Evolutionary conservation across 2,797 vertebrate species (phyloP).

Genomic region (Poecilia gillii): DNA sequence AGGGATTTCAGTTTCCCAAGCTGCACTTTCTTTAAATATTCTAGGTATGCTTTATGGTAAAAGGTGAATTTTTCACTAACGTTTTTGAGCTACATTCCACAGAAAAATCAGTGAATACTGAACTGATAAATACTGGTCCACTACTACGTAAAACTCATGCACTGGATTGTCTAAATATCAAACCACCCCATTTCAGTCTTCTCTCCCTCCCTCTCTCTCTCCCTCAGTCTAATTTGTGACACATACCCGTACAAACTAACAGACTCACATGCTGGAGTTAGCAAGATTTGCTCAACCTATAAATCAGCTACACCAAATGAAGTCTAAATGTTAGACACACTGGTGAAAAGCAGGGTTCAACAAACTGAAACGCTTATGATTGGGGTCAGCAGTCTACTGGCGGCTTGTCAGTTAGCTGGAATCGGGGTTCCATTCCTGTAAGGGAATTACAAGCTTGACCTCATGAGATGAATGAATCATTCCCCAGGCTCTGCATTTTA

Average conservation of each 20-base stretch:
- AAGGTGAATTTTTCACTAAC: no score
- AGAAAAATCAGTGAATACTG: no score
- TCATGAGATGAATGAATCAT: slow-evolving; percentile 52
- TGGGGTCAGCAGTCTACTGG: slow-evolving; percentile 40
- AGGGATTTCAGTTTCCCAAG: no score
- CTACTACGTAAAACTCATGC: no score
- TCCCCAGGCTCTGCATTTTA: slow-evolving; percentile 36
- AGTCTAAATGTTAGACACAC: slow-evolving; percentile 14
- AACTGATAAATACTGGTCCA: no score
- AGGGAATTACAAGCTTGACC: slow-evolving; percentile 31
- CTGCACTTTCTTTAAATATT: no score
- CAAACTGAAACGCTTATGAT: slow-evolving; percentile 43
- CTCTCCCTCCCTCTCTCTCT: background rate
- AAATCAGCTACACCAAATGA: slow-evolving; percentile 28
- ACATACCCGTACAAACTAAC: background rate
- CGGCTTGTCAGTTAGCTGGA: slow-evolving; percentile 35
- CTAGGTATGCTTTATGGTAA: no score
- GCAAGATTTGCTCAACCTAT: slow-evolving; percentile 19
- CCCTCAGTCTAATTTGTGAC: slow-evolving; percentile 16
- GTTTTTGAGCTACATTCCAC: no score
- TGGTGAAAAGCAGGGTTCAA: slow-evolving; percentile 35
- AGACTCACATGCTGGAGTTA: background rate
- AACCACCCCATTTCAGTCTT: no score
- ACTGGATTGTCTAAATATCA: no score
- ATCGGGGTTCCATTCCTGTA: slow-evolving; percentile 22